Base-by-base conservation (phyloP, 2,113 vertebrate genomes). In the Herpetotheres cachinnans region DNA sequence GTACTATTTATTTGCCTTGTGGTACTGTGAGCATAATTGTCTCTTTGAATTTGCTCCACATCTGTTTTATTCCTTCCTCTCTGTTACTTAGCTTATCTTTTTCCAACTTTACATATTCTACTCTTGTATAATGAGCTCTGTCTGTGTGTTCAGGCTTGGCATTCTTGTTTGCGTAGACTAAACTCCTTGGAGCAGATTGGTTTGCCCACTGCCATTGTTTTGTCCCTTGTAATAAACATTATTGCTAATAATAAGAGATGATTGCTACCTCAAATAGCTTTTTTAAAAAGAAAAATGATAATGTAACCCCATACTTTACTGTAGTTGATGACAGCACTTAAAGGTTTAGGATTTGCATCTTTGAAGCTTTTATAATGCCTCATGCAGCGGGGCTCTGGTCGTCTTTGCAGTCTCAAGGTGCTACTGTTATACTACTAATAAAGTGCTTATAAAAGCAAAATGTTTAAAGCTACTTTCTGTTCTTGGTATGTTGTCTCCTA, bases 381-480 rank as follows among this genome's bases (percentile, higher is more conserved):
- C 8, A 4, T 77, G 50, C 36, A 88, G 40, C 24, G 70, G 81
- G 29, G 13, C 26, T 65, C 49, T 42, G 49, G 21, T 76, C 2
- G 1, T 56, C 44, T 70, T 85, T n/a, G 13, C 54, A 58, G 49
- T 80, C 62, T 77, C 58, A 70, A 95, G 87, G 89, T 94, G 59
- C 94, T 95, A 62, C 66, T 89, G 24, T 91, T 61, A 22, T 3
- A 49, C 44, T 77, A 24, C 15, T 40, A 52, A 72, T 61, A 46
- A 79, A 77, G 30, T 88, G 56, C 46, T 93, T 77, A 67, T 77
- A 80, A 91, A 96, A 7, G 36, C 81, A n/a, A 72, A 70, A 46
- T 66, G 40, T 79, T 93, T 85, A 86, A 97, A 93, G 65, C 69
- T 86, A 30, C 49, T 79, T 94, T 94, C 22, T 91, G 25, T 54